Evolutionary conservation across 2,113 vertebrate species (phyloP).

Genomic region (Rhinolophus sinicus): DNA sequence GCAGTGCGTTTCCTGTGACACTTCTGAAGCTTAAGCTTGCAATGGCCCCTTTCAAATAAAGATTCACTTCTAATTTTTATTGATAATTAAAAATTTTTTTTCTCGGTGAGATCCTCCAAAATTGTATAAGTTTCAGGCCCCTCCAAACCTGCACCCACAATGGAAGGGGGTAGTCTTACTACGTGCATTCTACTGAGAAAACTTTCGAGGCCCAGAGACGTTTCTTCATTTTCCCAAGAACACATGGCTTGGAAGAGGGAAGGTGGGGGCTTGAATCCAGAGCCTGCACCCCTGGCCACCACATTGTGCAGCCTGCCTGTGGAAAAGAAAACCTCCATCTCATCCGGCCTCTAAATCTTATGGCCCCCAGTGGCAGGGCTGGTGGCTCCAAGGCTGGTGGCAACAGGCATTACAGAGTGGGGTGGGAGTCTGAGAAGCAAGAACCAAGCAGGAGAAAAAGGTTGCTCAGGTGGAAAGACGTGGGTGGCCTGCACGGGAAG

Average conservation of each 20-base stretch:
- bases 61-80: neutral
- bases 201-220: neutral
- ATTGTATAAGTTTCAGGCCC: no score
- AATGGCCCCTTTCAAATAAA: neutral
- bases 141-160: neutral
- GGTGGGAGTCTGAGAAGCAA: neutral
- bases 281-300: neutral
- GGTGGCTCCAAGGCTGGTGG: neutral
- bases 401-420: no score
- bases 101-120: neutral
- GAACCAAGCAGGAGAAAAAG: neutral
- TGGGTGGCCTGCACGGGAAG: neutral
- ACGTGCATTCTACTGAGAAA: neutral
- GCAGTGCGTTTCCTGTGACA: accelerated
- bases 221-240: neutral
- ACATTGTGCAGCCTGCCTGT: accelerated
- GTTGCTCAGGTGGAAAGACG: accelerated
- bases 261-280: neutral
- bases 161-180: neutral
- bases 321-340: neutral
- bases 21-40: neutral
- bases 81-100: neutral
- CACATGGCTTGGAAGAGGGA: neutral
- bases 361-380: neutral
- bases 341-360: no score